phyloP scores from a whole-genome alignment of 2,797 vertebrate genomes.

The Ibycter americanus region DNA sequence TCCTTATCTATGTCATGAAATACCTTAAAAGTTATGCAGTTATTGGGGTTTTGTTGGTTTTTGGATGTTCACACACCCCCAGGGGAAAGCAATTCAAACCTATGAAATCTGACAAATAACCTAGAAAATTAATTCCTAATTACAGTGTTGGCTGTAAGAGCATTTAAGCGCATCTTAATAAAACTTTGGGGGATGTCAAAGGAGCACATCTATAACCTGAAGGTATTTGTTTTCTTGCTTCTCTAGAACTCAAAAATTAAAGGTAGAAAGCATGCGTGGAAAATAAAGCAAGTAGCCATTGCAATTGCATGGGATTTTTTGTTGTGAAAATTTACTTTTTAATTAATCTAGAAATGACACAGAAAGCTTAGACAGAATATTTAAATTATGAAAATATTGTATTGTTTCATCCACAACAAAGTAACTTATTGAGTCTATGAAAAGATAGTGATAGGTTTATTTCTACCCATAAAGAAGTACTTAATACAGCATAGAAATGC shows the following conservation, averaged over 20 bases:
- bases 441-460: not conserved
- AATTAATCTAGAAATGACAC: not conserved
- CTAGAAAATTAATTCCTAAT: not conserved
- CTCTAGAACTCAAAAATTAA: not conserved
- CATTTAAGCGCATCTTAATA: not conserved
- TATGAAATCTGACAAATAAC: not conserved
- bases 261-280: not conserved
- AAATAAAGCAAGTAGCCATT: not conserved
- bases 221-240: not conserved
- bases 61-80: rapidly evolving
- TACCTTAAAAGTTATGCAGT: not conserved
- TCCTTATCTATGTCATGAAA: not conserved
- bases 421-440: not conserved
- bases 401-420: not conserved
- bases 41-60: not conserved
- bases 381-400: not conserved
- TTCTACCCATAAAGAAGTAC: not conserved
- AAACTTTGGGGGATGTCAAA: not conserved
- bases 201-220: not conserved
- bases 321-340: not conserved
- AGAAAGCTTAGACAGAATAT: not conserved
- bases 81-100: not conserved
- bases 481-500: not conserved
- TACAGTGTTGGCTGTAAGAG: not conserved
- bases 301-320: not conserved